Conservation (phyloP, 2,113 vertebrate genomes). For the Dicaeum eximium region DNA sequence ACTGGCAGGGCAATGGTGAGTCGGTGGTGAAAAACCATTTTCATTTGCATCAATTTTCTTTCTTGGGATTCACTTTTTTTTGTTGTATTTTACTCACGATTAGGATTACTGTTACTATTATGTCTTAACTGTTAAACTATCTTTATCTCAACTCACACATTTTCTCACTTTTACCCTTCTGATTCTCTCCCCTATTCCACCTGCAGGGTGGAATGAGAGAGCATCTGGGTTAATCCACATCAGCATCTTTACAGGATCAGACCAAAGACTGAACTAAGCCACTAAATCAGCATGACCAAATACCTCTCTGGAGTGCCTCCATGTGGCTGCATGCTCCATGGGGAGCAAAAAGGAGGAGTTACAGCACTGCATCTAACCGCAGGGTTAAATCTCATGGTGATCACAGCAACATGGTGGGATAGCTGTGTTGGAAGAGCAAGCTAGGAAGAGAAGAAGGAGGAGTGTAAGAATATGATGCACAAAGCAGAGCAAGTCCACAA, state of each 20-base stretch:
- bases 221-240: not conserved
- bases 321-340: not conserved
- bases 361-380: not conserved
- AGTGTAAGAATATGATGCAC: not conserved
- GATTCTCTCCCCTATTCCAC: not conserved
- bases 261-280: not conserved
- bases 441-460: not conserved
- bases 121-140: not conserved
- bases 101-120: not conserved
- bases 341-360: not conserved
- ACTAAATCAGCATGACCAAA: not conserved
- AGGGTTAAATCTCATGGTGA: not conserved
- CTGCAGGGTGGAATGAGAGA: not conserved
- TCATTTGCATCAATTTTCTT: not conserved
- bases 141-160: not conserved
- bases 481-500: not conserved
- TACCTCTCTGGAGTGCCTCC: not conserved
- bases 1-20: not conserved
- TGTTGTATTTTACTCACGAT: not conserved
- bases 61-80: not conserved
- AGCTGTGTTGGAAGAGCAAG: not conserved
- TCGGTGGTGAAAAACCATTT: not conserved
- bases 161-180: not conserved
- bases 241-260: not conserved
- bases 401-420: not conserved